Evolutionary conservation across 1,140 invertebrate species (phyloP), one percentile per base, ranked within the genome.

Genomic region (Caenorhabditis tropicalis): DNA sequence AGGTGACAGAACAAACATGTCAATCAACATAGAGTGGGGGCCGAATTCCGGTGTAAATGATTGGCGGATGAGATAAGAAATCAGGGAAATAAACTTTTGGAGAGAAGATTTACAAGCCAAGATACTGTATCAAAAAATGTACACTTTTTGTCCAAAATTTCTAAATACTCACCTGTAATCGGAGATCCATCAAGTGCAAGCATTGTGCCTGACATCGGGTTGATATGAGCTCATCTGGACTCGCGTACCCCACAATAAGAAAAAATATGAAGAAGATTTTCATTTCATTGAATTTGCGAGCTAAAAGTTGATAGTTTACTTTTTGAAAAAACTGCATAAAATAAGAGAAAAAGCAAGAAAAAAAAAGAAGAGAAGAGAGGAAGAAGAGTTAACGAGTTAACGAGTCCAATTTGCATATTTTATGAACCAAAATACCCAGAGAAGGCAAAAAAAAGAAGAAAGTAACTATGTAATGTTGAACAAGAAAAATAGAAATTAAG

Each of bases 121-220:
- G 53, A 56, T 56, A 56, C 24, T 27, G 24, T 27, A 9, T n/a
- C 27, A 56, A 5, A 27, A n/a, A 9, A n/a, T n/a, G n/a, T n/a
- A n/a, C n/a, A n/a, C n/a, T 27, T 7, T n/a, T 56, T 56, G 53
- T 21, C 7, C 24, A 2, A 21, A 51, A 51, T 51, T 51, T 51
- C n/a, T 16, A 51, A 51, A 51, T 19, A 51, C 82, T 48, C 60
- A 82, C 82, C 29, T 82, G 82, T n/a, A 65, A 49, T n/a, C 82
- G 31, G 15, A 48, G 82, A 46, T 82, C 82, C 82, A 82, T 82
- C 56, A 65, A 58, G 29, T 82, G 58, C 1, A 82, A 53, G 24
- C 82, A 82, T 82, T 82, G 56, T 21, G 82, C 56, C 27, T 82
- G 82, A 49, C 82, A 82, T 16, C 82, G 58, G 1, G 82, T 51